phyloP scores from a whole-genome alignment of 2,113 vertebrate species.

The Apodemus sylvaticus region DNA sequence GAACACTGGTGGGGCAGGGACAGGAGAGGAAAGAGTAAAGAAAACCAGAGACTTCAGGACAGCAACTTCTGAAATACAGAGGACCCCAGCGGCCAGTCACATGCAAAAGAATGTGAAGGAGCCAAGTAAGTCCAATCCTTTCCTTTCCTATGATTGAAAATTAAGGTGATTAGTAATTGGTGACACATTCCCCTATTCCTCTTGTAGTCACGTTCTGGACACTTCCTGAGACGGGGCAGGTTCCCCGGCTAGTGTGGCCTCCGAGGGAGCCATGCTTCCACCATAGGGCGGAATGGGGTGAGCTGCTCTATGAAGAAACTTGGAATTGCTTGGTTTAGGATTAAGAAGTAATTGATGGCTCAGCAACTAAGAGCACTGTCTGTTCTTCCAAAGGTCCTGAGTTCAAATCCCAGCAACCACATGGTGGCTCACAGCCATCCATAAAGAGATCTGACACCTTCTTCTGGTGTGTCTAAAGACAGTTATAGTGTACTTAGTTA shows the following conservation, averaged over 20 bases:
- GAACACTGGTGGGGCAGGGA: background rate
- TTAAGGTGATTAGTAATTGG: background rate
- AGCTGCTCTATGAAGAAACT: background rate
- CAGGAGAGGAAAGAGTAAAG: background rate
- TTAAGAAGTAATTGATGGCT: too few species aligned
- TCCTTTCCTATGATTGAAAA: background rate
- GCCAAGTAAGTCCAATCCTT: background rate
- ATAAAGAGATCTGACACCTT: too few species aligned
- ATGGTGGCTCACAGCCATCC: too few species aligned
- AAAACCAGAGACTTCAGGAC: background rate
- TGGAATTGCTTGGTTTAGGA: too few species aligned
- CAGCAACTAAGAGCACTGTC: too few species aligned
- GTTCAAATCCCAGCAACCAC: too few species aligned
- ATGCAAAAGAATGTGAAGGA: background rate
- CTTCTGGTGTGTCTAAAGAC: too few species aligned
- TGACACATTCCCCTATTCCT: background rate
- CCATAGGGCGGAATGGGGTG: background rate
- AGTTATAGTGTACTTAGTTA: too few species aligned
- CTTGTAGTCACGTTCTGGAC: background rate
- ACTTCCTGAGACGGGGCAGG: background rate
- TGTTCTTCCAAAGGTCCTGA: too few species aligned
- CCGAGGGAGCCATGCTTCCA: background rate
- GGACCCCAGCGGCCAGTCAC: background rate
- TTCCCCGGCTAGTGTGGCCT: too few species aligned
- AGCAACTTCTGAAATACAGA: background rate